Percentiles rank a stretch among this genome's conserved stretches.
Conservation (phyloP, 2,888 invertebrate genomes). For the Halictus ligatus region DNA sequence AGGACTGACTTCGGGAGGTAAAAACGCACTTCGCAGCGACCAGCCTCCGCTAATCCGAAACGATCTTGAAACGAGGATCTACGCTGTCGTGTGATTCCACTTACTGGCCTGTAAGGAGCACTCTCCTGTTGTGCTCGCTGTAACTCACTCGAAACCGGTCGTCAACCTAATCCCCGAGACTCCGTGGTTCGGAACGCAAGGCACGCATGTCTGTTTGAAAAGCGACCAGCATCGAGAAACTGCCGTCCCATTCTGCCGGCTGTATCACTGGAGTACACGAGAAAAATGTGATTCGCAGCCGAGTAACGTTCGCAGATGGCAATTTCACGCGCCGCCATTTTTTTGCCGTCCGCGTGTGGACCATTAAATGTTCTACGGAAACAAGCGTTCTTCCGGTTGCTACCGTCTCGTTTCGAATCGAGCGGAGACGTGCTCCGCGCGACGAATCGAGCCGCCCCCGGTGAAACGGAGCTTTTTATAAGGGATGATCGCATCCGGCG, state of each 20-base stretch:
- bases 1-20: too few relatives aligned
- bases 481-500: not conserved
- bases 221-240: not conserved
- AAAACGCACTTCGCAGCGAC: too few relatives aligned
- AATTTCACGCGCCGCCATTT: conserved; percentile 31
- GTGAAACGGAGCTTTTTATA: not conserved
- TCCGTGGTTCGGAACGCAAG: not conserved
- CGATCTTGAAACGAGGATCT: not conserved
- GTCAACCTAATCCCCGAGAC: not conserved
- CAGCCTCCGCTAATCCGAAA: not conserved
- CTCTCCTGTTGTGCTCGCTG: not conserved
- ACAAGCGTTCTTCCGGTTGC: not conserved
- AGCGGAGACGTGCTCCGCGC: conserved; percentile 21
- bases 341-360: not conserved
- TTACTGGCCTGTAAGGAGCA: not conserved
- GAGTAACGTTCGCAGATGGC: conserved; percentile 20
- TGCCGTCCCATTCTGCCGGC: not conserved
- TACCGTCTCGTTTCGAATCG: not conserved
- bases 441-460: conserved; percentile 30
- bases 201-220: conserved; percentile 2
- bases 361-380: conserved; percentile 8
- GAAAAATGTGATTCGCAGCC: conserved; percentile 4
- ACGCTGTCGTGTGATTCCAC: not conserved
- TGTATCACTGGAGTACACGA: not conserved
- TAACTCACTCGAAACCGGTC: not conserved